phyloP scores from a whole-genome alignment of 2,797 vertebrate species.

The Tenualosa ilisha region DNA sequence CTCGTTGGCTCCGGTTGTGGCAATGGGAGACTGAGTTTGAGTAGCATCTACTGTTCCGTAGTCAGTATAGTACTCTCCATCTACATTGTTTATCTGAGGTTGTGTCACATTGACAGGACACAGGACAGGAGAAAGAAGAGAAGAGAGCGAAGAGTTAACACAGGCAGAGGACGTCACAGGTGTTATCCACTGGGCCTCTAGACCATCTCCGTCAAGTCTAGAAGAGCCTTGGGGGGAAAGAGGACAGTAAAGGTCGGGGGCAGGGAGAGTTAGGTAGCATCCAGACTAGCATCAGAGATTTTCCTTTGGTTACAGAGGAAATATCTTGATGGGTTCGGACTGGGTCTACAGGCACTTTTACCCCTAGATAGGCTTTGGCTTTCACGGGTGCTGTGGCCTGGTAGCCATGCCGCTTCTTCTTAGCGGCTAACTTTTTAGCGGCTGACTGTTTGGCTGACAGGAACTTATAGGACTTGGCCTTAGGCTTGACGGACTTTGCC shows the following conservation, averaged over 20 bases:
- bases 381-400: slow-evolving; percentile 84
- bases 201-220: slow-evolving; percentile 74
- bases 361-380: slow-evolving; percentile 87
- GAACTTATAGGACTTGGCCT: slow-evolving; percentile 85
- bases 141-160: slow-evolving; percentile 65
- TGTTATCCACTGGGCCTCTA: slow-evolving; percentile 64
- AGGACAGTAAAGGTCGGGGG: slow-evolving; percentile 23
- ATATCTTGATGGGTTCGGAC: slow-evolving; percentile 90
- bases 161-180: slow-evolving; percentile 60
- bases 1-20: slow-evolving; percentile 84
- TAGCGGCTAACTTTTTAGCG: slow-evolving; percentile 82
- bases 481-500: slow-evolving; percentile 87
- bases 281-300: slow-evolving; percentile 89
- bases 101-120: slow-evolving; percentile 71
- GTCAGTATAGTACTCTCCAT: slow-evolving; percentile 89
- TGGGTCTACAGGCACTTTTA: slow-evolving; percentile 77
- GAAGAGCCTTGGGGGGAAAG: slow-evolving; percentile 45
- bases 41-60: slow-evolving; percentile 84
- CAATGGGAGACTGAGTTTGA: slow-evolving; percentile 83
- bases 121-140: slow-evolving; percentile 73
- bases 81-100: slow-evolving; percentile 86
- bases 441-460: slow-evolving; percentile 81
- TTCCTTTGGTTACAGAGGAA: slow-evolving; percentile 76
- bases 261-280: slow-evolving; percentile 69
- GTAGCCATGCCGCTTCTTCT: slow-evolving; percentile 89